Evolutionary conservation across 2,113 vertebrate genomes (phyloP).

Genomic region (Plotosus lineatus): DNA sequence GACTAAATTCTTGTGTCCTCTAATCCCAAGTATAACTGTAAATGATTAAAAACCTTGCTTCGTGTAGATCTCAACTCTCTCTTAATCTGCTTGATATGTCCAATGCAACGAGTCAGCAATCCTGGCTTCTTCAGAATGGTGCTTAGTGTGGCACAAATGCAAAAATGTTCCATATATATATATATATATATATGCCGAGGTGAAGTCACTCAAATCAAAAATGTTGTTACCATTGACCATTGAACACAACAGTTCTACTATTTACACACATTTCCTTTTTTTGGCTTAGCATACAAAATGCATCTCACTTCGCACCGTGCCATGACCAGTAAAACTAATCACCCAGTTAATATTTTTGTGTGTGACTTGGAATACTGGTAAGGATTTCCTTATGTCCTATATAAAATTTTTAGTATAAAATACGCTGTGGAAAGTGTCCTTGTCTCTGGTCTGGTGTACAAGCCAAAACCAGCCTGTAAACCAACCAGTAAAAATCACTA

Average conservation of each 20-base stretch:
- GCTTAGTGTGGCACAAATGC: background rate
- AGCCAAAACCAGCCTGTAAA: no score
- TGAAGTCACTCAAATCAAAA: background rate
- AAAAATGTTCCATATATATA: background rate
- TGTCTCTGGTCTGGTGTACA: no score
- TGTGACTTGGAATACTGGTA: background rate
- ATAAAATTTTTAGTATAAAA: no score
- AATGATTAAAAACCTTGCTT: background rate
- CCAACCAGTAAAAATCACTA: no score
- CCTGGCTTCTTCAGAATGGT: conserved; percentile 7
- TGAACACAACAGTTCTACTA: background rate
- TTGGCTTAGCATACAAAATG: background rate
- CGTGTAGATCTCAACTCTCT: background rate
- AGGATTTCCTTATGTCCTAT: background rate
- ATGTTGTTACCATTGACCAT: background rate
- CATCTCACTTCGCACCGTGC: no score
- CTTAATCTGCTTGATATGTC: background rate
- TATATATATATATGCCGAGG: no score
- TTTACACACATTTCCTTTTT: background rate
- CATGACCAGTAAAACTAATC: background rate
- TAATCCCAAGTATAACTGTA: background rate
- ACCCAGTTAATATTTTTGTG: background rate
- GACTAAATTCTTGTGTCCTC: background rate
- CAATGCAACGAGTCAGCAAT: background rate
- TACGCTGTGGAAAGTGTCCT: no score